Conservation (phyloP, 2,113 vertebrate genomes). For the Hemichromis elongatus region DNA sequence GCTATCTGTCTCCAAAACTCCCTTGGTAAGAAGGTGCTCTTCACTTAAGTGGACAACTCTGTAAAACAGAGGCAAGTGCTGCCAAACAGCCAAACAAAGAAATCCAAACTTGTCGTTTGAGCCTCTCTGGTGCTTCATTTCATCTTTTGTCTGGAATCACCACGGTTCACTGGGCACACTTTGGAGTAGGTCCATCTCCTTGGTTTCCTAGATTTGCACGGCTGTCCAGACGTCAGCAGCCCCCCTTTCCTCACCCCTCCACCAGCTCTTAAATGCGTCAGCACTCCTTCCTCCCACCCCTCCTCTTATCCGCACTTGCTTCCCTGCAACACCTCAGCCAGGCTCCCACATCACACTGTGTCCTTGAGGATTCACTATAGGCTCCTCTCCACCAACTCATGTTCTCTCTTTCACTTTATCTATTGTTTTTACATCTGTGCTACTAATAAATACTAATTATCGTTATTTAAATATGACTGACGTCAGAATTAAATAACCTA, state of each 20-base stretch:
- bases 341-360: conserved; percentile 63
- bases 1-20: conserved; percentile 7
- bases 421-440: conserved; percentile 5
- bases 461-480: not conserved
- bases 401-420: conserved; percentile 17
- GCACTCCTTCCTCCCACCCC: conserved; percentile 36
- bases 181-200: conserved; percentile 61
- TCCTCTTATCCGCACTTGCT: conserved; percentile 31
- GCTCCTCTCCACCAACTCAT: not conserved
- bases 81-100: conserved; percentile 22
- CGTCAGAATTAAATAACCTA: not conserved
- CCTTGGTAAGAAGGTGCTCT: conserved; percentile 12
- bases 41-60: conserved; percentile 11
- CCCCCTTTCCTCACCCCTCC: conserved; percentile 2
- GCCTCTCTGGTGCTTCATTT: conserved; percentile 4
- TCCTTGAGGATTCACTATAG: conserved; percentile 61
- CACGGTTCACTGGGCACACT: conserved; percentile 39
- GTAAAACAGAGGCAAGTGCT: not conserved
- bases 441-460: not conserved
- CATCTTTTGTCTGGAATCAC: conserved; percentile 45
- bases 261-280: conserved; percentile 65
- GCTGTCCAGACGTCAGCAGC: conserved; percentile 68
- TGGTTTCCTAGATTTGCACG: conserved; percentile 66
- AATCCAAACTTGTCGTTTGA: conserved; percentile 27
- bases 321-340: conserved; percentile 50